Base-by-base conservation (phyloP, 2,113 vertebrate species). In the Muscicapa adusta region DNA sequence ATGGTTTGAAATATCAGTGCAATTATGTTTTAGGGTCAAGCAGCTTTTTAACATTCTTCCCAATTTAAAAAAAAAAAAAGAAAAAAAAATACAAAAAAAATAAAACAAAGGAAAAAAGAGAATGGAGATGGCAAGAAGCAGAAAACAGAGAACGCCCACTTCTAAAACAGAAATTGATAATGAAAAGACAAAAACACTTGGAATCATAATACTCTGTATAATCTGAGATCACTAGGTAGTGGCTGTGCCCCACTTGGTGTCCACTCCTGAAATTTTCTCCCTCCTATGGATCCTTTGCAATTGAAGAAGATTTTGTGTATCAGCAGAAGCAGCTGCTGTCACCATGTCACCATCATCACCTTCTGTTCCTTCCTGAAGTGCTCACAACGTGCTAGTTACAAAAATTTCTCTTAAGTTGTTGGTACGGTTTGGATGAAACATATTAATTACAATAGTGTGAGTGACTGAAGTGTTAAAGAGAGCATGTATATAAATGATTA, bases 1-100 rank as follows among this genome's bases (percentile, higher is more conserved):
- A 88, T 75, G 10, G 28, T 50, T 80, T 86, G 91, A 88, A 93
- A 89, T 92, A 92, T 53, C 73, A 78, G 7, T 45, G 36, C 40
- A 93, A 78, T 93, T 82, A 65, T 48, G 57, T 50, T 89, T 96
- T 87, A 93, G 70, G 73, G 65, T 89, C 73, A 94, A 89, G 57
- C 43, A 78, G 14, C 26, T 63, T 96, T 81, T 96, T 60, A 91
- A 38, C 7, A 34, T 45, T 17, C 25, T 92, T 83, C 18, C 11
- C n/a, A 4, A 2, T 51, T 33, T 3, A 34, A 26, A 23, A 48
- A 66, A 56, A 5, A 3, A 24, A 8, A 19, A 8, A 9, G 25
- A 19, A 14, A 36, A 24, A 17, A 51, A n/a, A n/a, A n/a, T n/a
- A n/a, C n/a, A 14, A 28, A 28, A 19, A 29, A 19, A 4, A 75